Percentiles rank a stretch among this genome's conserved stretches.
Conservation (phyloP, 2,113 vertebrate species). For the Pantherophis guttatus region DNA sequence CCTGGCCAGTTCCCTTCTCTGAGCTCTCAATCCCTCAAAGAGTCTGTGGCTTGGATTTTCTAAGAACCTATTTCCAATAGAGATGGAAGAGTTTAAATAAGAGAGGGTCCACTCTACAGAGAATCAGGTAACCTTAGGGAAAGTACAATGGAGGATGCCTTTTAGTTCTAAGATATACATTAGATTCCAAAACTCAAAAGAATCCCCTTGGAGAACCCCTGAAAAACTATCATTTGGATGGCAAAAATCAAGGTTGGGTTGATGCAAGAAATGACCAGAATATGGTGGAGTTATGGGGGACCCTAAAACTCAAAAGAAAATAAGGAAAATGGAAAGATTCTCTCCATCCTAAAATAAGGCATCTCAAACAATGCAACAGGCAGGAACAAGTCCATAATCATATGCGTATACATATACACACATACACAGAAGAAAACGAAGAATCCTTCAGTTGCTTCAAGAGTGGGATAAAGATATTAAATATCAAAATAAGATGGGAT, state of each 20-base stretch:
- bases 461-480: conserved; percentile 43
- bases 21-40: neutral
- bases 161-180: neutral
- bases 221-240: neutral
- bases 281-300: neutral
- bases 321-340: neutral
- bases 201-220: neutral
- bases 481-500: neutral
- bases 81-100: neutral
- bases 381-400: conserved; percentile 25
- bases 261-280: neutral
- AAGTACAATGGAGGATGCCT: conserved; percentile 5
- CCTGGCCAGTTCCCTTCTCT: neutral
- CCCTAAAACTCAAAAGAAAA: neutral
- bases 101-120: neutral
- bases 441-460: conserved; percentile 56
- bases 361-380: conserved; percentile 40
- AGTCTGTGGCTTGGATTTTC: neutral
- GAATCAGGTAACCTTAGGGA: neutral
- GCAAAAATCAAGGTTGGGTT: neutral
- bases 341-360: conserved; percentile 56
- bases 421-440: neutral
- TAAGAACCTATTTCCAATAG: neutral
- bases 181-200: neutral
- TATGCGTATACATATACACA: conserved; percentile 21